Evolutionary conservation across 1,140 invertebrate species (phyloP).

Genomic region (Nebria ingens): DNA sequence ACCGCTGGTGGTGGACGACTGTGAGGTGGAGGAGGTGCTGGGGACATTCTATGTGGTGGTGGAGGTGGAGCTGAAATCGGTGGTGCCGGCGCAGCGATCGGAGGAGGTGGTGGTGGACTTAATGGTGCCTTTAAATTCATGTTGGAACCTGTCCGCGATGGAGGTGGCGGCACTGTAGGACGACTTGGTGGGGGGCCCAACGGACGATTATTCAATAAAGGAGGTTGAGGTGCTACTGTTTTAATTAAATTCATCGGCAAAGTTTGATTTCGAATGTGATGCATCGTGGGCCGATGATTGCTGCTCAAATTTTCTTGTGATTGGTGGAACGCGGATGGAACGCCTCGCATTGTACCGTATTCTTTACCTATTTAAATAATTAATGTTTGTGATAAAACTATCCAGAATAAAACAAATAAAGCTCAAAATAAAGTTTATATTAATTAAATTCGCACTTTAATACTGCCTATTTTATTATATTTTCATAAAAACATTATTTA

Average conservation of each 20-base stretch:
- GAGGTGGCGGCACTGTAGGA: not conserved
- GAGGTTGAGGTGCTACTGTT: not conserved
- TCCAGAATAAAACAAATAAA: no score
- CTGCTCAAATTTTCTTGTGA: slow-evolving; percentile 15
- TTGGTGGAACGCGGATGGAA: slow-evolving; percentile 16
- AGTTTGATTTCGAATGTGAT: not conserved
- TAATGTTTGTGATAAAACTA: no score
- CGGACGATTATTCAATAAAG: not conserved
- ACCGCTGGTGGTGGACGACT: not conserved
- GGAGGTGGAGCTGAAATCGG: not conserved
- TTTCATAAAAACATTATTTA: no score
- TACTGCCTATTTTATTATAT: no score
- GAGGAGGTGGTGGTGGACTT: not conserved
- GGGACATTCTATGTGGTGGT: not conserved
- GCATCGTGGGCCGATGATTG: not conserved
- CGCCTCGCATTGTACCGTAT: slow-evolving; percentile 3
- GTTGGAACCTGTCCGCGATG: not conserved
- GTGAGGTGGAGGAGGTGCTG: not conserved
- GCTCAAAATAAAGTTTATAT: no score
- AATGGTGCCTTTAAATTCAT: not conserved
- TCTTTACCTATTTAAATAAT: slow-evolving; percentile 10
- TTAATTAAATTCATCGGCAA: not conserved
- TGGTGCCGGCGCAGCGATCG: not conserved
- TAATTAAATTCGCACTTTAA: no score
- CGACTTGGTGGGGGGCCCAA: not conserved